phyloP scores from a whole-genome alignment of 2,888 invertebrate species.

The Capitulum mitella region DNA sequence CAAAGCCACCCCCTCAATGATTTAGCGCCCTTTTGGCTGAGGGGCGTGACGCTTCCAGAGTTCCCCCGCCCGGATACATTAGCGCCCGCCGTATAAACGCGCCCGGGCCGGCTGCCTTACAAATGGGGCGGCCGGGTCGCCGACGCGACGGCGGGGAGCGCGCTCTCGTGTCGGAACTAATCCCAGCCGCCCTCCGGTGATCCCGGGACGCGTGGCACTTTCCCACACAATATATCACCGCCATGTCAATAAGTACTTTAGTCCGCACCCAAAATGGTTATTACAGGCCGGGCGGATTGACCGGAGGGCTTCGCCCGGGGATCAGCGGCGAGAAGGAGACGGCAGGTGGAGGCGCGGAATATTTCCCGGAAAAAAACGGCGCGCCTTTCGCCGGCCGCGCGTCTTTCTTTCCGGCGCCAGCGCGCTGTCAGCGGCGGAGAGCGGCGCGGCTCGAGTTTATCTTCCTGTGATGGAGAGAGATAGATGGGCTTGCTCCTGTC shows the following conservation, averaged over 20 bases:
- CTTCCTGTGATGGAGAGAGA: slow-evolving; percentile 22
- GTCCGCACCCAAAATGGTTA: slow-evolving; percentile 23
- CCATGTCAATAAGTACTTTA: slow-evolving; percentile 23
- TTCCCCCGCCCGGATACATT: neutral
- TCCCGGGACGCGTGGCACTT: neutral
- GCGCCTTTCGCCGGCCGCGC: too few species aligned
- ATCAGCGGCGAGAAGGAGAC: neutral
- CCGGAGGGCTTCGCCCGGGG: neutral
- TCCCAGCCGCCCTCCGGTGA: neutral
- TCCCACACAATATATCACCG: slow-evolving; percentile 21
- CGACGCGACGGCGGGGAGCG: neutral
- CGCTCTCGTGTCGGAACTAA: neutral
- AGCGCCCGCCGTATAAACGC: neutral
- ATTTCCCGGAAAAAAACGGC: too few species aligned
- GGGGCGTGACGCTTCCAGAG: neutral
- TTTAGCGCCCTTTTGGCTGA: neutral
- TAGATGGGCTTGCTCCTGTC: slow-evolving; percentile 1
- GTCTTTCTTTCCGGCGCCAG: neutral
- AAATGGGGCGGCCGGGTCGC: neutral
- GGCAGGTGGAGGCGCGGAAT: too few species aligned
- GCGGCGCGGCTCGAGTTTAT: neutral
- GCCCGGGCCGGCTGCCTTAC: neutral
- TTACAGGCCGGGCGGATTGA: neutral
- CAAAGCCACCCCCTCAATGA: neutral
- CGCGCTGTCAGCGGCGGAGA: neutral